Evolutionary conservation across 2,113 vertebrate species (phyloP).

Genomic region (Grus americana): DNA sequence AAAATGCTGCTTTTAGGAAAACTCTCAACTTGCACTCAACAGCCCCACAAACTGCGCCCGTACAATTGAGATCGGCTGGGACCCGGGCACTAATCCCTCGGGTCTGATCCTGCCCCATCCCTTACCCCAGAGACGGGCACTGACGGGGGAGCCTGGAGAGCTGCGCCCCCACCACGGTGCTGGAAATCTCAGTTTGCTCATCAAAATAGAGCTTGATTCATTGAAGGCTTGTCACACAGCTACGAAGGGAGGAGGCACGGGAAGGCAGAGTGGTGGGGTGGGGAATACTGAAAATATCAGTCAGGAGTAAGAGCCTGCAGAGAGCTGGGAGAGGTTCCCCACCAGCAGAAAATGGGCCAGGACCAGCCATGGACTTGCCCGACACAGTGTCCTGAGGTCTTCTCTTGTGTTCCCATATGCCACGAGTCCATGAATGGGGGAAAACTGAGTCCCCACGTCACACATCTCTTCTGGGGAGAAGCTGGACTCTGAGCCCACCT

Average conservation of each 20-base stretch:
- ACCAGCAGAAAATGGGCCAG: not conserved
- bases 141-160: not conserved
- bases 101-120: not conserved
- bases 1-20: constrained; percentile 20
- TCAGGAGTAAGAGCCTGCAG: not conserved
- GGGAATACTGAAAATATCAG: not conserved
- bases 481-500: not conserved
- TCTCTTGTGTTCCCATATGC: not conserved
- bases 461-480: not conserved
- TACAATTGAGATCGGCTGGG: not conserved
- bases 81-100: not conserved
- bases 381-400: fast-evolving
- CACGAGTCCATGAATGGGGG: fast-evolving
- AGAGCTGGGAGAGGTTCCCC: not conserved
- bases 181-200: not conserved
- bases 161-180: not conserved
- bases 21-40: not conserved
- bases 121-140: not conserved
- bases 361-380: not conserved
- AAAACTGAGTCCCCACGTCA: not conserved
- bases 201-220: not conserved
- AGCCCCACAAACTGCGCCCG: not conserved
- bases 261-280: not conserved
- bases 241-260: fast-evolving
- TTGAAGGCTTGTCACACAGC: not conserved